Conservation (phyloP, 2,113 vertebrate genomes). For the Mesitornis unicolor region DNA sequence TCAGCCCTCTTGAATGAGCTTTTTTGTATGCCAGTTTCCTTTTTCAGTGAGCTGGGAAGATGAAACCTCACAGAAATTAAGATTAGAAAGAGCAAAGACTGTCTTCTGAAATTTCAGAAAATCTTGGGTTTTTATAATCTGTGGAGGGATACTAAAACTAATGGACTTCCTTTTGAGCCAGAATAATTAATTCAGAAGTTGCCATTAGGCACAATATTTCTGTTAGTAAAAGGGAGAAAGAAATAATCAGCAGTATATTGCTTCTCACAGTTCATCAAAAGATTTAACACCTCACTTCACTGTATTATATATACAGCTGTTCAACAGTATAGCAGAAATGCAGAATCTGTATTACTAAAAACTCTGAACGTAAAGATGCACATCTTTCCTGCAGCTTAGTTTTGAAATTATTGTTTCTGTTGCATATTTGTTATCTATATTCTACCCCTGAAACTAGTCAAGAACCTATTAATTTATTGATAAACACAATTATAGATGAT, state of each 20-base stretch:
- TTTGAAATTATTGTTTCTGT: neutral
- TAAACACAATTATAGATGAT: neutral
- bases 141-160: neutral
- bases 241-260: neutral
- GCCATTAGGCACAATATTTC: neutral
- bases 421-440: neutral
- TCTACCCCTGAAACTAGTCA: neutral
- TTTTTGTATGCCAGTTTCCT: neutral
- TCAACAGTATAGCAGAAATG: neutral
- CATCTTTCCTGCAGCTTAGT: neutral
- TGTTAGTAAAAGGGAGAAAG: neutral
- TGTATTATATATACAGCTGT: neutral
- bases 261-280: neutral
- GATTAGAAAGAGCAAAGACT: neutral
- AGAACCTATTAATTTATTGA: neutral
- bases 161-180: neutral
- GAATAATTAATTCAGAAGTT: neutral
- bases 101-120: neutral
- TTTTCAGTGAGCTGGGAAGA: neutral
- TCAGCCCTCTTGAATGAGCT: neutral
- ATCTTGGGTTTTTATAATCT: neutral
- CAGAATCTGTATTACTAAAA: neutral
- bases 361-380: neutral
- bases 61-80: neutral
- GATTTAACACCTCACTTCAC: neutral